A percentile compares a stretch with the other conserved stretches of the same genome.
phyloP scores from a whole-genome alignment of 2,113 vertebrate genomes.

The Crypturellus undulatus region DNA sequence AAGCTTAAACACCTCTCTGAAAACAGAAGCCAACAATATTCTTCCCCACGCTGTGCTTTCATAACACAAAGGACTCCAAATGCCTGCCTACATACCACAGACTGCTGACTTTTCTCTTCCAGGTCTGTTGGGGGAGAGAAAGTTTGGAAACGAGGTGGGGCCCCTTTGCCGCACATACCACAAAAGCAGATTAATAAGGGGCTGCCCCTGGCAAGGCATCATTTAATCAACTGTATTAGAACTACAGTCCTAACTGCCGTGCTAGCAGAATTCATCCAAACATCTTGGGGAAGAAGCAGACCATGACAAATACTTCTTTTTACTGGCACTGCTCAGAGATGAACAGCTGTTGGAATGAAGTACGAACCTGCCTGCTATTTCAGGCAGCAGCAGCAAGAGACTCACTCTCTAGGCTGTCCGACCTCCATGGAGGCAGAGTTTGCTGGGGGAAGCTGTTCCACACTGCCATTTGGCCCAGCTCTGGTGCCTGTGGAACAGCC shows the following conservation, averaged over 20 bases:
- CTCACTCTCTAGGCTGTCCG: slow-evolving; percentile 28
- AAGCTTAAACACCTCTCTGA: background rate
- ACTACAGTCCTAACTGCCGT: background rate
- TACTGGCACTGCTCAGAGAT: slow-evolving; percentile 29
- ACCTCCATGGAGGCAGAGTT: background rate
- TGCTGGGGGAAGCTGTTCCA: background rate
- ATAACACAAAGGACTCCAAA: background rate
- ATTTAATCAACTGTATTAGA: slow-evolving; percentile 14
- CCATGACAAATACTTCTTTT: slow-evolving; percentile 63
- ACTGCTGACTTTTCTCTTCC: background rate
- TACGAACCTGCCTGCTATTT: slow-evolving; percentile 52
- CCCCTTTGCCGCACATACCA: background rate
- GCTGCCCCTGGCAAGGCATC: slow-evolving; percentile 17
- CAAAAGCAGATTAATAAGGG: background rate
- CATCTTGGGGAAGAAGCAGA: slow-evolving; percentile 31
- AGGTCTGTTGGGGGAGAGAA: background rate
- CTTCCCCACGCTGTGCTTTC: background rate
- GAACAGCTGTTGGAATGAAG: slow-evolving; percentile 54
- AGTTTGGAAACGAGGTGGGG: background rate
- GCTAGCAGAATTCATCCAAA: slow-evolving; percentile 46
- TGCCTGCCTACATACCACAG: background rate
- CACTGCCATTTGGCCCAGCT: background rate
- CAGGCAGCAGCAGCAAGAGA: slow-evolving; percentile 33
- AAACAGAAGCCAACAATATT: background rate
- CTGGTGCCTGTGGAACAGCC: background rate